Percentiles rank a stretch among this genome's conserved stretches.
Evolutionary conservation across 2,797 vertebrate species (phyloP).

Genomic region (Ptychadena robeensis): DNA sequence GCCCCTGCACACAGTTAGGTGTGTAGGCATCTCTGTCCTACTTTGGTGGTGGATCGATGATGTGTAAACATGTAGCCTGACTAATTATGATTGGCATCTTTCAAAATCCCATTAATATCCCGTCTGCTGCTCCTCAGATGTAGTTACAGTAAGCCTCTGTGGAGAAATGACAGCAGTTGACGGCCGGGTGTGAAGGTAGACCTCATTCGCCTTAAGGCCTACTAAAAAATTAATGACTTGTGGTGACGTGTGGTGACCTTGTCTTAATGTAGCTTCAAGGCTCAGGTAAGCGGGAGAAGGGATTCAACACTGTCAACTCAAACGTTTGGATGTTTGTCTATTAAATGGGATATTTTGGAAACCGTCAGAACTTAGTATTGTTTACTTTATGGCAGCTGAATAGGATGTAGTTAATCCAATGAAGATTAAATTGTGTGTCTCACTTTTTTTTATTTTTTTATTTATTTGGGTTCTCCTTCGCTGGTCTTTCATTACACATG

Average conservation of each 20-base stretch:
- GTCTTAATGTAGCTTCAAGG: conserved; percentile 36
- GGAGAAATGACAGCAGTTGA: conserved; percentile 16
- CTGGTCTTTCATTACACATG: too few relatives aligned
- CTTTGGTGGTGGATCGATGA: background rate
- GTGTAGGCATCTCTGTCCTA: conserved; percentile 57
- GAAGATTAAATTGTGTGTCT: too few relatives aligned
- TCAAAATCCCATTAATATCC: conserved; percentile 27
- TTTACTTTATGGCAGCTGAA: background rate
- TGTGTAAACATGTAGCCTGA: conserved; percentile 37
- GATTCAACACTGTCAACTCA: too few relatives aligned
- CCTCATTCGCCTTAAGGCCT: conserved; percentile 39
- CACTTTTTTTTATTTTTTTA: background rate
- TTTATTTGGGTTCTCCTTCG: too few relatives aligned
- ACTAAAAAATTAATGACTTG: conserved; percentile 61
- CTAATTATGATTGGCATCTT: background rate
- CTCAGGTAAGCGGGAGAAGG: background rate
- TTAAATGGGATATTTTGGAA: background rate
- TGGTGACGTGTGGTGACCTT: conserved; percentile 56
- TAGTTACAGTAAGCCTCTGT: conserved; percentile 6
- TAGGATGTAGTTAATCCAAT: background rate
- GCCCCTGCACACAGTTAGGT: conserved; percentile 71
- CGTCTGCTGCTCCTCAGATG: conserved; percentile 17
- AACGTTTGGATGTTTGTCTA: background rate
- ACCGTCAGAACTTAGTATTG: background rate
- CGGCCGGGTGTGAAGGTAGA: conserved; percentile 38